These are phyloP conservation scores for Microplitis demolitor DNA, from an alignment of 1,140 invertebrate species.

Conservation along the genomic window DNA sequence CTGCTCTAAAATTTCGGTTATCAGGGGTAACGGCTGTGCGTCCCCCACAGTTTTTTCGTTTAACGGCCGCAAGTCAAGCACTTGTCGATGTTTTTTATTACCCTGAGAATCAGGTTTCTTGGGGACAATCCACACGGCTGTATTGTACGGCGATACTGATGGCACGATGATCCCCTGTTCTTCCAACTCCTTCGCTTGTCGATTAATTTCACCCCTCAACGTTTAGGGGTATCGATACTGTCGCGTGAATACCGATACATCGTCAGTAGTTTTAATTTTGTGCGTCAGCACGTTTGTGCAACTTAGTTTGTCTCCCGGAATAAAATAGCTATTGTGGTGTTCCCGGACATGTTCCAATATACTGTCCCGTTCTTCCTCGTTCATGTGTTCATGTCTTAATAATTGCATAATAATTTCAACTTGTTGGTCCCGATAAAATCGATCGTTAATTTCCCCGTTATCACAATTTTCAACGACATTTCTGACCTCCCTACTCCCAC, in stretches of 20 bases:
- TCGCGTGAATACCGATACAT: neutral
- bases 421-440: too few species aligned
- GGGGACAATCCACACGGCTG: neutral
- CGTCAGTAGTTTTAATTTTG: neutral
- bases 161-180: neutral
- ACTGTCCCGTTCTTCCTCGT: neutral
- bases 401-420: neutral
- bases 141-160: neutral
- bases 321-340: slow-evolving; percentile 9
- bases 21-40: neutral
- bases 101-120: neutral
- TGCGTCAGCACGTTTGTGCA: slow-evolving; percentile 1
- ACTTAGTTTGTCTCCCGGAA: slow-evolving; percentile 3
- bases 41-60: neutral
- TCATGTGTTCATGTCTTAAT: neutral
- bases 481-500: too few species aligned
- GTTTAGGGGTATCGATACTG: neutral
- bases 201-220: neutral
- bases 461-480: too few species aligned
- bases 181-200: neutral
- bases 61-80: neutral
- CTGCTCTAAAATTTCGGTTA: neutral
- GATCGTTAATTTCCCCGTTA: too few species aligned
- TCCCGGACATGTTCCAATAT: neutral
- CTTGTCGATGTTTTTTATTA: neutral